Evolutionary conservation across 2,888 invertebrate genomes (phyloP), one percentile per base, ranked within the genome.

Genomic region (Thymelicus lineola): DNA sequence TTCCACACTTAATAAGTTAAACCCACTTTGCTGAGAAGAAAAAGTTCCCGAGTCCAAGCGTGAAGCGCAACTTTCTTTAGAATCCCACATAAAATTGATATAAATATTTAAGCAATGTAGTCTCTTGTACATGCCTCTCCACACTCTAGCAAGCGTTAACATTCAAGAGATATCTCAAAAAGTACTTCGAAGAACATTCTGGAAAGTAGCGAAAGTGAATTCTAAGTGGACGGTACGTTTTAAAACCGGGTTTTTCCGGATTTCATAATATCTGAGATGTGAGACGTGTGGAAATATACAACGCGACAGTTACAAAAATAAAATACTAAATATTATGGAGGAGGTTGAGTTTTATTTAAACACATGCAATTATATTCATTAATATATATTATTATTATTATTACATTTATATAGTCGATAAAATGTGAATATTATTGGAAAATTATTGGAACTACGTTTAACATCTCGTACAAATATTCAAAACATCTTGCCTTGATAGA

Each of bases 161-260:
- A 69, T 69, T 69, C 63, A 69, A 69, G 69, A 69, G 58, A 50
- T 69, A 69, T 69, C 69, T 69, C 59, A 38, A 69, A 66, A 69
- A 69, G 69, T 64, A 59, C 69, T 69, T 58, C 48, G 28, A 57
- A 69, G 63, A 64, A 69, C 42, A 69, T 69, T 64, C 69, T 64
- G 69, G 48, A 57, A 63, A 69, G 15, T 58, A 58, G 55, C 50
- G 63, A 69, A 63, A 69, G 69, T 69, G 63, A 69, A 69, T 63
- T 69, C 58, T 38, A 17, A 58, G 38, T 58, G 38, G 38, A 36
- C 58, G 36, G n/a, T 38, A 38, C 36, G 38, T 38, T 38, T 58
- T 58, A 35, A 58, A 58, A 58, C 9, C 58, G 38, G 4, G 28
- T 38, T 58, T 38, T 14, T 55, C 28, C 14, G 55, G 6, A 38